phyloP scores from a whole-genome alignment of 2,797 vertebrate species.

The Rhinella marina region DNA sequence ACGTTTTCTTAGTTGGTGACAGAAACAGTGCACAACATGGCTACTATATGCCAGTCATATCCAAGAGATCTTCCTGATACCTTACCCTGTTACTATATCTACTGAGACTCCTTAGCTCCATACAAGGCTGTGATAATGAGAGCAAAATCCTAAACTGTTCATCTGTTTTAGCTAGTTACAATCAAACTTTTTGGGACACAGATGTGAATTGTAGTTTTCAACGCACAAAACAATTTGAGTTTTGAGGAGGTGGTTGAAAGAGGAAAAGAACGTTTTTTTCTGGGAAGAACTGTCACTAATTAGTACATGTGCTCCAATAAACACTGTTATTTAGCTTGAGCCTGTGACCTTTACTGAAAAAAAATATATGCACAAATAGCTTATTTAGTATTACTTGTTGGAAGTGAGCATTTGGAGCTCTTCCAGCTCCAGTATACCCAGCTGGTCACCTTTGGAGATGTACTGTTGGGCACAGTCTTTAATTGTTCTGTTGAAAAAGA shows the following conservation, averaged over 20 bases:
- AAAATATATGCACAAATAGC: background rate
- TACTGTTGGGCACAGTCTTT: too few relatives aligned
- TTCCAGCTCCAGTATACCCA: too few relatives aligned
- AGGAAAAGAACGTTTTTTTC: background rate
- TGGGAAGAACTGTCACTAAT: background rate
- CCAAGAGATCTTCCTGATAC: too few relatives aligned
- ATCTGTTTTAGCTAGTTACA: background rate
- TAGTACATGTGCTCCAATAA: background rate
- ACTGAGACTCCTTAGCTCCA: too few relatives aligned
- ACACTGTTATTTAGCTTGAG: background rate
- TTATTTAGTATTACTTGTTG: background rate
- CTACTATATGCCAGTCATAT: too few relatives aligned
- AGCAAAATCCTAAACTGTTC: background rate
- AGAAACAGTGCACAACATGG: too few relatives aligned
- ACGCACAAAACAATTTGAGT: background rate
- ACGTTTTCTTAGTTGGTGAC: too few relatives aligned
- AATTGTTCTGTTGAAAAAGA: too few relatives aligned
- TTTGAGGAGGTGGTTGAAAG: slow-evolving; percentile 1
- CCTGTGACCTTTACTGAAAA: background rate
- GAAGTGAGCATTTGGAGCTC: too few relatives aligned
- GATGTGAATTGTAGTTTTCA: background rate
- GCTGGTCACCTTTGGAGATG: too few relatives aligned
- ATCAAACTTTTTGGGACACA: background rate
- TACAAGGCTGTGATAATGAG: too few relatives aligned
- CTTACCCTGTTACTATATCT: too few relatives aligned